phyloP scores from a whole-genome alignment of 2,888 invertebrate species.

The Fragum fragum region DNA sequence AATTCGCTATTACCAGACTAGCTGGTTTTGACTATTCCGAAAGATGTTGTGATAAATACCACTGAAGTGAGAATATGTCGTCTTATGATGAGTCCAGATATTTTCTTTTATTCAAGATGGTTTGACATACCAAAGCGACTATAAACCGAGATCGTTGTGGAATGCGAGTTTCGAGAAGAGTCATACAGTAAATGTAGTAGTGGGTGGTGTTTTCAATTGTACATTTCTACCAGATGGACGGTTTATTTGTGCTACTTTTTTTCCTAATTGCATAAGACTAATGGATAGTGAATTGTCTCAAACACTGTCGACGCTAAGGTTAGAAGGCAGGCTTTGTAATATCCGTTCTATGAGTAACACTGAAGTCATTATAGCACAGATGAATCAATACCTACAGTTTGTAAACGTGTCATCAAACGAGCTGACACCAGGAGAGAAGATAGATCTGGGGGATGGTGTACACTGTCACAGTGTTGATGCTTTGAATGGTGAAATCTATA shows the following conservation, averaged over 20 bases:
- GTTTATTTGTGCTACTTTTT: not conserved
- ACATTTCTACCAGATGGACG: slow-evolving; percentile 1
- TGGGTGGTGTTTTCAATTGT: not conserved
- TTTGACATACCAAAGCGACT: too few relatives aligned
- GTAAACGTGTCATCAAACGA: not conserved
- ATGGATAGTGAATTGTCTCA: not conserved
- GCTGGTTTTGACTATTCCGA: too few relatives aligned
- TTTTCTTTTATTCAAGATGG: too few relatives aligned
- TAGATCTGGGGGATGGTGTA: not conserved
- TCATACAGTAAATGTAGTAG: too few relatives aligned
- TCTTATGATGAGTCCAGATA: too few relatives aligned
- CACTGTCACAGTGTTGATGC: not conserved
- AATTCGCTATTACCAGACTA: too few relatives aligned
- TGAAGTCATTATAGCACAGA: not conserved
- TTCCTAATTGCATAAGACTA: not conserved
- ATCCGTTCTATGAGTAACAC: not conserved
- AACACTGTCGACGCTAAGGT: not conserved
- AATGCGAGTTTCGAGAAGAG: too few relatives aligned
- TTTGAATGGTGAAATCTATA: not conserved
- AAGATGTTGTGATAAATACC: too few relatives aligned
- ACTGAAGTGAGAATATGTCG: too few relatives aligned
- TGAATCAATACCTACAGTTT: not conserved
- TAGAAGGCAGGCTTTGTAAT: not conserved
- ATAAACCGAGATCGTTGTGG: too few relatives aligned
- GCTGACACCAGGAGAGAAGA: not conserved